Evolutionary conservation across 2,797 vertebrate genomes (phyloP).

Genomic region (Alfaro cultratus): DNA sequence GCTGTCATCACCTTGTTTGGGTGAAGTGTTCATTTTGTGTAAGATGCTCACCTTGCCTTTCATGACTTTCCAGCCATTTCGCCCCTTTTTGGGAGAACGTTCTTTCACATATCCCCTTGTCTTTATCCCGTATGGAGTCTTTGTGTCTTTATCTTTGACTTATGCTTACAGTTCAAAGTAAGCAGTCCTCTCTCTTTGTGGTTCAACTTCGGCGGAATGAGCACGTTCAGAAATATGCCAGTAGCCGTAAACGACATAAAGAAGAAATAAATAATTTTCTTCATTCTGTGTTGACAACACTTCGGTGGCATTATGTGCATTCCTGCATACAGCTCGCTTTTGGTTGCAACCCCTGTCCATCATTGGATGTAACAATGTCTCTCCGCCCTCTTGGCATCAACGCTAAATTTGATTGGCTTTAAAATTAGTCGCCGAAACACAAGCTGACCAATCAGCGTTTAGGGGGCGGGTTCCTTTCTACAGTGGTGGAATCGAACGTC

Average conservation of each 20-base stretch:
- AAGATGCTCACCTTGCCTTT: neutral
- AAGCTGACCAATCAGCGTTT: constrained; percentile 64
- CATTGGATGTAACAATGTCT: constrained; percentile 5
- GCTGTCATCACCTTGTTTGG: neutral
- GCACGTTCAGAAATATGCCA: neutral
- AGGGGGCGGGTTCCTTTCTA: constrained; percentile 66
- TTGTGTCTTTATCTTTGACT: neutral
- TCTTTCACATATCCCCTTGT: neutral
- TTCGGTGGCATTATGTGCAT: constrained; percentile 41
- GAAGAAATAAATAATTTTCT: constrained; percentile 33
- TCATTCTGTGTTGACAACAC: constrained; percentile 58
- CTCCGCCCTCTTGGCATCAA: constrained; percentile 27
- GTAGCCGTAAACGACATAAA: constrained; percentile 16
- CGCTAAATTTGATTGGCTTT: constrained; percentile 60
- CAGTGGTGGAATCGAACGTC: constrained; percentile 79
- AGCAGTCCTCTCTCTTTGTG: neutral
- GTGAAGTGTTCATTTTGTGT: neutral
- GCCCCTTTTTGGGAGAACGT: neutral
- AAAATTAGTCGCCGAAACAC: constrained; percentile 28
- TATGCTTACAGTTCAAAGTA: neutral
- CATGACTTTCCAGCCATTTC: neutral
- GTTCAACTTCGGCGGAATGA: constrained; percentile 8
- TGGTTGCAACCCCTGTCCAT: constrained; percentile 61
- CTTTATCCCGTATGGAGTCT: neutral
- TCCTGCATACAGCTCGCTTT: constrained; percentile 53